Base-by-base conservation (phyloP, 2,888 invertebrate genomes). In the Diadromus collaris region DNA sequence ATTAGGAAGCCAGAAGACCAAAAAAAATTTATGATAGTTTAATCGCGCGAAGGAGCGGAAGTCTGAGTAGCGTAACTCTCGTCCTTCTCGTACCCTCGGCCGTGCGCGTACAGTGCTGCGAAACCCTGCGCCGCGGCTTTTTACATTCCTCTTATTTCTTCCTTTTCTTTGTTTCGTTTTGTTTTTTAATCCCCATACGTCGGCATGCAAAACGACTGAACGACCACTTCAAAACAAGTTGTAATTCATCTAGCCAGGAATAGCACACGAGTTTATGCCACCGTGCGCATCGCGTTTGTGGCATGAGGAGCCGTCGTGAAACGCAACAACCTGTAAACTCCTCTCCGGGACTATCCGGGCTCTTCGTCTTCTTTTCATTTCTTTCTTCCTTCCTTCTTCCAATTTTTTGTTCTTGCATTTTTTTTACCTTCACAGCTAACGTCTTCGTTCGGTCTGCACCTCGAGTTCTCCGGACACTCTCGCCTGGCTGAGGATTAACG, bases 241-340 rank as follows among this genome's bases (percentile, higher is more conserved):
- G 85, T 86, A 86, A 87, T 82, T 87, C 84, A 86, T 83, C 78
- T 81, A 76, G 76, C 80, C 82, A 74, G 70, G 82, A 84, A 85
- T 84, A 79, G 76, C 67, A 58, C 64, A 69, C 60, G 51, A 58
- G 27, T 19, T 29, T 48, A 27, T 34, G 51, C 48, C 64, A 70
- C 63, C 24, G 63, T 32, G 48, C 19, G 71, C 56, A 21, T 38
- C 54, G 58, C 34, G 58, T 46, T 32, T 34, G 24, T 19, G 68
- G 32, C 60, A 61, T 51, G 48, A 54, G 21, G 9, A 34, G 48
- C 27, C 10, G 27, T 29, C 54, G 54, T 6, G 60, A 48, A 61
- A 41, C 32, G 38, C 41, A 6, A 16, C 68, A 68, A 58, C 56
- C 68, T 41, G 48, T 54, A 61, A 48, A 51, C 44, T 41, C 27